phyloP scores from a whole-genome alignment of 2,113 vertebrate genomes.

The Gasterosteus aculeatus region DNA sequence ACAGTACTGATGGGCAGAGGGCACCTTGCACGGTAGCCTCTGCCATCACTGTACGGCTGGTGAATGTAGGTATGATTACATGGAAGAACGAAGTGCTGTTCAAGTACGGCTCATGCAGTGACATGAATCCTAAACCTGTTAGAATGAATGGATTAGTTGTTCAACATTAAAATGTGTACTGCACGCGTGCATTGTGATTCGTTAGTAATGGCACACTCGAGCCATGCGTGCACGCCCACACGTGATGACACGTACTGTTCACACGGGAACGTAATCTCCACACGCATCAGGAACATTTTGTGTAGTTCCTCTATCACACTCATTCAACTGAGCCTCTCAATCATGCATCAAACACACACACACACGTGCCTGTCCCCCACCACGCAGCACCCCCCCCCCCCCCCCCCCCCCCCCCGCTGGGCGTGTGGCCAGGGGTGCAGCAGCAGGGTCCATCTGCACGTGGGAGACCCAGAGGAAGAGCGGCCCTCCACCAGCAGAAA shows the following conservation, averaged over 20 bases:
- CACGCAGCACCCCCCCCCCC: background rate
- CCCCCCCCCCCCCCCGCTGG: conserved; percentile 29
- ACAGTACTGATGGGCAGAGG: no score
- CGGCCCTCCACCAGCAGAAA: conserved; percentile 52
- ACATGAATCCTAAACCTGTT: background rate
- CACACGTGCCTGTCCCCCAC: conserved; percentile 23
- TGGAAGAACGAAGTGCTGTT: no score
- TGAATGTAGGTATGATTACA: background rate
- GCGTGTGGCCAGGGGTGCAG: conserved; percentile 60
- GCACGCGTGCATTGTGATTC: background rate
- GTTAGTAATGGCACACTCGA: background rate
- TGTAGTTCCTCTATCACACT: conserved; percentile 32
- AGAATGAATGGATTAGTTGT: background rate
- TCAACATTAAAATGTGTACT: background rate
- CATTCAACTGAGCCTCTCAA: conserved; percentile 49
- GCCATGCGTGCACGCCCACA: background rate
- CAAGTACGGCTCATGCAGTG: background rate
- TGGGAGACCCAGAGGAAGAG: conserved; percentile 42
- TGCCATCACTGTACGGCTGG: no score
- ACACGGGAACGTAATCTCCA: conserved; percentile 1
- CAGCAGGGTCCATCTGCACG: conserved; percentile 59
- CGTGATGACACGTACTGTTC: conserved; percentile 5
- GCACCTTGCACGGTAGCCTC: no score
- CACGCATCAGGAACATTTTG: conserved; percentile 24
- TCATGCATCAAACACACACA: conserved; percentile 44